Percentiles rank a stretch among this genome's conserved stretches.
Evolutionary conservation across 2,113 vertebrate species (phyloP).

Genomic region (Pseudorectes ferrugineus): DNA sequence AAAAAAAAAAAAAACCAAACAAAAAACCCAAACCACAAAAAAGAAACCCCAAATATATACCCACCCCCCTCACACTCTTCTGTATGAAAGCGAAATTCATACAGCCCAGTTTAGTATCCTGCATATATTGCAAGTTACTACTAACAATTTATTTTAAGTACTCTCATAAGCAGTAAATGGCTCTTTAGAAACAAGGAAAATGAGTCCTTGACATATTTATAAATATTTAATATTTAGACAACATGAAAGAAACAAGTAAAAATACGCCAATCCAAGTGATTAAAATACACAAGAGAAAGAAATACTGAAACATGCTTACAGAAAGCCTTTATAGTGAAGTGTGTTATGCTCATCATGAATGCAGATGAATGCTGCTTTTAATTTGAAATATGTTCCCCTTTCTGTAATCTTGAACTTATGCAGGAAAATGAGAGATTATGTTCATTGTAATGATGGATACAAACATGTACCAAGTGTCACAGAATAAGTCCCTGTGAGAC

Average conservation of each 20-base stretch:
- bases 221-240: not conserved
- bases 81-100: not conserved
- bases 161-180: not conserved
- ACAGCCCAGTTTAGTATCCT: not conserved
- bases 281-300: not conserved
- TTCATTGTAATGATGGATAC: not conserved
- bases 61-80: not conserved
- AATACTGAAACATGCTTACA: not conserved
- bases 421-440: not conserved
- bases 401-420: not conserved
- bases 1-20: no score
- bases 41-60: not conserved
- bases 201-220: not conserved
- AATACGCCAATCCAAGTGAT: not conserved
- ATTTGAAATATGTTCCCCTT: not conserved
- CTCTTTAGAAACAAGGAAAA: not conserved
- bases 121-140: not conserved
- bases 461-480: not conserved
- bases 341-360: not conserved
- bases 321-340: not conserved
- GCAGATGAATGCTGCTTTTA: not conserved
- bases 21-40: not conserved
- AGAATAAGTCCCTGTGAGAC: not conserved
- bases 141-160: not conserved
- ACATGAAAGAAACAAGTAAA: not conserved